These are phyloP conservation scores for Fratercula arctica DNA, from an alignment of 2,797 vertebrate species.

Conservation along the genomic window DNA sequence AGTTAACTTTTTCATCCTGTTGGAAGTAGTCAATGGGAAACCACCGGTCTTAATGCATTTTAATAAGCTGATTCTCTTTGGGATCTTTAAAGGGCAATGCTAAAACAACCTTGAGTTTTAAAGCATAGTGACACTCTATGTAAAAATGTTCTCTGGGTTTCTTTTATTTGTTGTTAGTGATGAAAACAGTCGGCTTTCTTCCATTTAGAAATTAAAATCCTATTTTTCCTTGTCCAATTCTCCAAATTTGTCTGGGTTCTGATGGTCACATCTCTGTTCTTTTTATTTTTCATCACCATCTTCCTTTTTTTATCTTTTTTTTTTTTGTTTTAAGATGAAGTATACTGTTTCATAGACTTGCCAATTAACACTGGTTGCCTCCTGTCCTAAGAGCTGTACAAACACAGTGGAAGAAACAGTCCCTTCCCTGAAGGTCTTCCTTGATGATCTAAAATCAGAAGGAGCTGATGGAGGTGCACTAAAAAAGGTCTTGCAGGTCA, in stretches of 20 bases:
- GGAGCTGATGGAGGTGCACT: neutral
- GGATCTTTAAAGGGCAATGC: neutral
- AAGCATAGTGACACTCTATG: neutral
- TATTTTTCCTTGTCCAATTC: neutral
- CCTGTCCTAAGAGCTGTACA: neutral
- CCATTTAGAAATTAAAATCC: neutral
- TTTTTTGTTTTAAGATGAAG: neutral
- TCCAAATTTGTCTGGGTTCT: neutral
- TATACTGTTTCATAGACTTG: neutral
- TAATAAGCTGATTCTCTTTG: conserved; percentile 15
- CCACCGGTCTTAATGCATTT: conserved; percentile 2
- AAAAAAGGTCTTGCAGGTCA: neutral
- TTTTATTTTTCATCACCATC: neutral
- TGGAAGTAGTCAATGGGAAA: conserved; percentile 20
- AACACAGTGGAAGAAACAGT: neutral
- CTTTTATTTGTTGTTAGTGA: neutral
- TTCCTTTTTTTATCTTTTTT: neutral
- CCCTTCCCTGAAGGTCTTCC: neutral
- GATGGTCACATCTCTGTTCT: neutral
- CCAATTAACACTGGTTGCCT: neutral
- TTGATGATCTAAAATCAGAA: neutral
- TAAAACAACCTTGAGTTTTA: conserved; percentile 28
- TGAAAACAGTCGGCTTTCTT: neutral
- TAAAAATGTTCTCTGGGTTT: neutral
- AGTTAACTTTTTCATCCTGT: neutral